phyloP scores from a whole-genome alignment of 2,797 vertebrate genomes.

The Carapus acus region DNA sequence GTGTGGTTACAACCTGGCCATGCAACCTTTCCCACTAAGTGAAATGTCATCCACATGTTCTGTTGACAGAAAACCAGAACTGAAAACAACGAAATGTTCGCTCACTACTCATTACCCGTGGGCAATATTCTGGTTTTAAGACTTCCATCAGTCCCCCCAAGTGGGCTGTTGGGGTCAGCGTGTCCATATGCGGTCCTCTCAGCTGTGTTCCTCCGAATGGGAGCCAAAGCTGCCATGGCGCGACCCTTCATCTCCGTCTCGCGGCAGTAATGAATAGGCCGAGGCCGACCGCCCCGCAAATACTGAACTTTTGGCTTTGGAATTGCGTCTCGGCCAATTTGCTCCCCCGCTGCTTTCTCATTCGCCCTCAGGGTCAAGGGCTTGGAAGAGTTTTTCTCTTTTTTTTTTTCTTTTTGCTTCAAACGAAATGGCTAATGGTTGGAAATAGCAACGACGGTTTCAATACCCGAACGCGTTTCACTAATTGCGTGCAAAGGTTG shows the following conservation, averaged over 20 bases:
- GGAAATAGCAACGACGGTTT: slow-evolving; percentile 46
- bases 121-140: slow-evolving; percentile 43
- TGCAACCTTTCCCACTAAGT: slow-evolving; percentile 39
- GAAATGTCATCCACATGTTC: slow-evolving; percentile 56
- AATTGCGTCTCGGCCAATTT: slow-evolving; percentile 53
- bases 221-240: slow-evolving; percentile 43
- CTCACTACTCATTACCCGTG: slow-evolving; percentile 38
- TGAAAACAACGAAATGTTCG: slow-evolving; percentile 29
- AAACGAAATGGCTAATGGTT: slow-evolving; percentile 52
- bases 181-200: slow-evolving; percentile 49
- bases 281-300: slow-evolving; percentile 40
- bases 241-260: slow-evolving; percentile 48
- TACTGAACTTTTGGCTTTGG: slow-evolving; percentile 54
- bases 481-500: slow-evolving; percentile 39
- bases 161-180: slow-evolving; percentile 50
- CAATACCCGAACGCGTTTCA: slow-evolving; percentile 29
- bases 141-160: slow-evolving; percentile 32
- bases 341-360: slow-evolving; percentile 33
- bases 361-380: slow-evolving; percentile 45
- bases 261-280: slow-evolving; percentile 51
- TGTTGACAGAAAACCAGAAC: slow-evolving; percentile 40
- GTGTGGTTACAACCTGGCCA: slow-evolving; percentile 29
- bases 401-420: too few species aligned
- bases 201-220: slow-evolving; percentile 44
- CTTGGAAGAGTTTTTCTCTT: slow-evolving; percentile 50